These are phyloP conservation scores for Bombus ignitus DNA, from an alignment of 1,140 invertebrate genomes.

Conservation along the genomic window DNA sequence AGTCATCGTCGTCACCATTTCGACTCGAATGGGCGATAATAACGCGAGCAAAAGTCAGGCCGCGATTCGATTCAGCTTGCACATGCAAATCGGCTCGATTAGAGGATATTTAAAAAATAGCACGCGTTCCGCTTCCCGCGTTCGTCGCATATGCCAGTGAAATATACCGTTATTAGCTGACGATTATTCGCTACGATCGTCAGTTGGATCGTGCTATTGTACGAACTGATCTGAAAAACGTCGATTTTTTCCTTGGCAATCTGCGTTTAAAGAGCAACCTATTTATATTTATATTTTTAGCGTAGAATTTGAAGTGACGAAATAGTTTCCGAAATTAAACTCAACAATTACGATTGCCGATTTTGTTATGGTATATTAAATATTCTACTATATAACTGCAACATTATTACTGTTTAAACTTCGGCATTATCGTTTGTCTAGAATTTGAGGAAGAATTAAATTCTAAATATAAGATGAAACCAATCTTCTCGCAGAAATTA, in stretches of 20 bases:
- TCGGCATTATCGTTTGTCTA: no score
- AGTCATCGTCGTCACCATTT: not conserved
- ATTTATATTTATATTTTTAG: not conserved
- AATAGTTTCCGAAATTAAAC: not conserved
- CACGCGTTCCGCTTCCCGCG: not conserved
- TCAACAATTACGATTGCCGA: not conserved
- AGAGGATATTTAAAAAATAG: not conserved
- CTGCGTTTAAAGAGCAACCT: not conserved
- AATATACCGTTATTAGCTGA: slow-evolving; percentile 23
- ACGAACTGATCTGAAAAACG: not conserved
- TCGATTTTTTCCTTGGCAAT: not conserved
- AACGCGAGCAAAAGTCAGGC: no score
- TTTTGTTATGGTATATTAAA: not conserved
- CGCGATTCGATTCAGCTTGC: not conserved
- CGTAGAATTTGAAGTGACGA: not conserved
- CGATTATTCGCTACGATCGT: slow-evolving; percentile 4
- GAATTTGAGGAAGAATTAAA: not conserved
- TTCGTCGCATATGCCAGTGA: not conserved
- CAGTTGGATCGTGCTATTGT: not conserved
- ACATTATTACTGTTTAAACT: no score
- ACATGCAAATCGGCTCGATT: not conserved
- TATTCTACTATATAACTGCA: no score
- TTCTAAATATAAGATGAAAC: not conserved
- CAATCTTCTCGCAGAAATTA: no score
- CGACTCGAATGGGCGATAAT: not conserved